Base-by-base conservation (phyloP, 2,797 vertebrate genomes). In the Distichodus sexfasciatus region DNA sequence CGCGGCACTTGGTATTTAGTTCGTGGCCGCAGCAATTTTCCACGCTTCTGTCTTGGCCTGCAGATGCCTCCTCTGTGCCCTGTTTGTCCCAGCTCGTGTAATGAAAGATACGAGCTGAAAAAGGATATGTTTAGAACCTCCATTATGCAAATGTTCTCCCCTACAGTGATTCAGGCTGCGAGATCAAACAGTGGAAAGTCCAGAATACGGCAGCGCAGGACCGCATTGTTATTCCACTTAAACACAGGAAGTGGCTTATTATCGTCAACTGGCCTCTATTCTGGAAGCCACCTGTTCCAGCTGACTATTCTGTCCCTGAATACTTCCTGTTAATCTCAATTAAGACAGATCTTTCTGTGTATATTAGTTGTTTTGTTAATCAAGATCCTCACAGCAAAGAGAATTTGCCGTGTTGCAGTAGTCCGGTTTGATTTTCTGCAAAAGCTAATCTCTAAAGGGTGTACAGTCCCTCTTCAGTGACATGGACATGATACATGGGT, bases 111-210 rank as follows among this genome's bases (percentile, higher is more conserved):
- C 12, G 29, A 63, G 63, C 44, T 62, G 62, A 67, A 75, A 70
- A 50, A 26, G 23, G 58, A 63, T 44, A 71, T 70, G 44, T 78
- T 76, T 67, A 33, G 28, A 69, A 62, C 55, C 47, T 58, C 65
- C 24, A 36, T 71, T 77, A 77, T 74, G 66, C 59, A 66, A 66
- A 76, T 66, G 47, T 68, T 62, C 57, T 66, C 23, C 17, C 55
- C 51, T 64, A 63, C 65, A 78, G 59, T 64, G 41, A 71, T 76
- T 72, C 61, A 72, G 53, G 66, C 73, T 58, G 26, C n/a, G 46
- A 72, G 71, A 76, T 78, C 61, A 79, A 78, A 72, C 24, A 48
- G 59, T 46, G 24, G 41, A 60, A 64, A 68, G 41, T 67, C 48
- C 63, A 48, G 55, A 64, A 74, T 58, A 58, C 66, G 28, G 17